These are phyloP conservation scores for Phaethon lepturus DNA, from an alignment of 2,113 vertebrate genomes.

Conservation along the genomic window DNA sequence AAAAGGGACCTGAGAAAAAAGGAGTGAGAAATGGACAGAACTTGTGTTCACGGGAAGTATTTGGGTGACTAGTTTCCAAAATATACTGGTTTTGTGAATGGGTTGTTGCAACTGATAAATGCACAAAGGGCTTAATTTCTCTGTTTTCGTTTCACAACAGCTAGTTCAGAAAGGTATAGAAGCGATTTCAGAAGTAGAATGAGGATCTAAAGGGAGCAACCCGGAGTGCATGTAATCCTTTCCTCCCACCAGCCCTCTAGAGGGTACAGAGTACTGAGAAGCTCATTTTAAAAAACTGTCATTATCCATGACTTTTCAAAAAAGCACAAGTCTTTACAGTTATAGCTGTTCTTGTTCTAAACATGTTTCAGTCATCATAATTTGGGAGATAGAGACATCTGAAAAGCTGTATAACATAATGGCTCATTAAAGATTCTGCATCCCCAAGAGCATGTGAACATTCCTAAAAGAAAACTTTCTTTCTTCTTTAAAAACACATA, in stretches of 20 bases:
- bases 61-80: neutral
- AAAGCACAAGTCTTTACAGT: neutral
- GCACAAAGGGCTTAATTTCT: neutral
- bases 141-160: neutral
- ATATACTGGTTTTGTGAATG: neutral
- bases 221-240: neutral
- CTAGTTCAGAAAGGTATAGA: neutral
- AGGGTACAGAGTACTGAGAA: neutral
- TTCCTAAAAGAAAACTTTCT: neutral
- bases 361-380: neutral
- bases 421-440: neutral
- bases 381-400: neutral
- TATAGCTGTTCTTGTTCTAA: conserved; percentile 38
- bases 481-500: neutral
- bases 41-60: neutral
- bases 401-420: neutral
- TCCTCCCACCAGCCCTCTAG: neutral
- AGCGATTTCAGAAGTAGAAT: neutral
- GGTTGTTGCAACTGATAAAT: neutral
- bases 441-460: neutral
- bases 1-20: neutral
- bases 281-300: conserved; percentile 10
- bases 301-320: conserved; percentile 46
- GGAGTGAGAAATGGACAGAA: neutral
- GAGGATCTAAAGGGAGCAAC: neutral